These are phyloP conservation scores for Porites evermanni DNA, from an alignment of 92 coral and sea anemone genomes.

Conservation along the genomic window DNA sequence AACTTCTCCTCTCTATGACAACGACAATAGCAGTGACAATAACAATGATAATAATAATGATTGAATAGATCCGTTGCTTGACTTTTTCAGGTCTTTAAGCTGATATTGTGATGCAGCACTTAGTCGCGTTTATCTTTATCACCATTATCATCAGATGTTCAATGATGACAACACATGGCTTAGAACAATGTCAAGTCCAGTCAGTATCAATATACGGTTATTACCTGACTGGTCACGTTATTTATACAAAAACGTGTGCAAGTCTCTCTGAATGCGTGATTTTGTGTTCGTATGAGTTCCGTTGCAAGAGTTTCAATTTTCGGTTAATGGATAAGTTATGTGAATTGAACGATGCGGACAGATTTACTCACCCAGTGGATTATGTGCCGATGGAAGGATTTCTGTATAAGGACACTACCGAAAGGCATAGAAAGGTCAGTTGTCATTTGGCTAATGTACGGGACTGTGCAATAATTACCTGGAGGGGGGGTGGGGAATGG, in stretches of 20 bases:
- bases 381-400: conserved; percentile 2
- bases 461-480: no score
- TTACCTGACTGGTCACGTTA: neutral
- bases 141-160: neutral
- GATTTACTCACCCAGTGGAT: conserved; percentile 16
- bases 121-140: neutral
- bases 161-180: neutral
- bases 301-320: conserved; percentile 35
- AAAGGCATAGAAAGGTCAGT: conserved; percentile 8
- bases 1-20: no score
- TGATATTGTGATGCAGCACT: neutral
- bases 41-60: neutral
- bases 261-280: conserved; percentile 14
- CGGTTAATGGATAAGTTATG: neutral
- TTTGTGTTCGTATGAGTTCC: neutral
- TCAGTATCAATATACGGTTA: conserved; percentile 1
- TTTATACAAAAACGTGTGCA: neutral
- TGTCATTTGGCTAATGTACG: no score
- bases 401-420: conserved; percentile 15
- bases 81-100: neutral
- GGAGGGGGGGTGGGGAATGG: no score
- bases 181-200: neutral
- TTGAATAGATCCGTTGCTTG: neutral
- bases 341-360: conserved; percentile 41
- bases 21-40: neutral